A percentile compares a stretch with the other conserved stretches of the same genome.
phyloP scores from a whole-genome alignment of 2,888 invertebrate genomes.

The Linnaemya tessellans region DNA sequence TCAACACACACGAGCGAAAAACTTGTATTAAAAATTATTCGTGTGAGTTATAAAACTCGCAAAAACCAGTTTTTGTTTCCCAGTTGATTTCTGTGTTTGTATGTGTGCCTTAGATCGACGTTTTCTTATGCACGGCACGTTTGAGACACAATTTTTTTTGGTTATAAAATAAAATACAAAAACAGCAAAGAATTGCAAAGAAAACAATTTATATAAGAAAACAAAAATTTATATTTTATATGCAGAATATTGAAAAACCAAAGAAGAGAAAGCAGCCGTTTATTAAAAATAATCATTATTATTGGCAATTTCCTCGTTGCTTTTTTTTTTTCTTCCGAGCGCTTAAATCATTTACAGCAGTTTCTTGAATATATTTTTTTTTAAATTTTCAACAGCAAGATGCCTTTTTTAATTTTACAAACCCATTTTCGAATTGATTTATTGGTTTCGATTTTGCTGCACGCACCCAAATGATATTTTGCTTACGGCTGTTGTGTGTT shows the following conservation, averaged over 20 bases:
- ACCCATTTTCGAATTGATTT: neutral
- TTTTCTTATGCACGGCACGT: constrained; percentile 79
- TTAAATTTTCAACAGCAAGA: neutral
- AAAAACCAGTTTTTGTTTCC: constrained; percentile 26
- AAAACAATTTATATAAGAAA: neutral
- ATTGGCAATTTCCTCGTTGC: too few species aligned
- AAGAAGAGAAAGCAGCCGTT: too few species aligned
- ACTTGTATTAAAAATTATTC: constrained; percentile 62
- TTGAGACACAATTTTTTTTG: constrained; percentile 81
- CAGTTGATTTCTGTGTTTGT: neutral
- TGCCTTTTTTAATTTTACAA: neutral
- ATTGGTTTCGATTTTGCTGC: neutral
- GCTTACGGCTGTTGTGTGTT: neutral
- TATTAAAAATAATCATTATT: too few species aligned
- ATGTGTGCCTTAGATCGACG: constrained; percentile 49
- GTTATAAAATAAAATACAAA: constrained; percentile 72
- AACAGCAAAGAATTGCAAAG: neutral
- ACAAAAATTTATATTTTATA: neutral
- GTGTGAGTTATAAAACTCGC: too few species aligned
- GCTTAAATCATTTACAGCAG: neutral
- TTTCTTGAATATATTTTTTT: neutral
- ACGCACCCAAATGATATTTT: neutral
- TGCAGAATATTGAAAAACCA: neutral
- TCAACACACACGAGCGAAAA: constrained; percentile 70
- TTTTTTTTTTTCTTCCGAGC: too few species aligned